These are phyloP conservation scores for Drosophila orena DNA, from an alignment of 1,140 invertebrate species.

Conservation along the genomic window DNA sequence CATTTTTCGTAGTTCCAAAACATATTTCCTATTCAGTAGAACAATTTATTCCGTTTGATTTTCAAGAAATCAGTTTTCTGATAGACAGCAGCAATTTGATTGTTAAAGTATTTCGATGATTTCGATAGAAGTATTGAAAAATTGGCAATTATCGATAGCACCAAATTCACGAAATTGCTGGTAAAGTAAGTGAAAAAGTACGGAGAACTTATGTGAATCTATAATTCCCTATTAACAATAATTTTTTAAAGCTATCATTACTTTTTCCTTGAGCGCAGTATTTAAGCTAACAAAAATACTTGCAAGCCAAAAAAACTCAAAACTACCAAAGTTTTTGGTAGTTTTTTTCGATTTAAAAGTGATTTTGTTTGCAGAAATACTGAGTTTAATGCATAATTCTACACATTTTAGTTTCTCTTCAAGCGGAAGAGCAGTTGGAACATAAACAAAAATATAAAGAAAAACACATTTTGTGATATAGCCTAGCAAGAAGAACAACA, in stretches of 20 bases:
- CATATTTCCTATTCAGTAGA: not conserved
- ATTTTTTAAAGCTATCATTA: conserved; percentile 2
- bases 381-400: too few species aligned
- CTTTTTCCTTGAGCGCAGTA: not conserved
- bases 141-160: not conserved
- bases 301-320: too few species aligned
- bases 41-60: conserved; percentile 7
- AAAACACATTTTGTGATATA: conserved; percentile 57
- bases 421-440: not conserved
- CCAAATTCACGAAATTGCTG: not conserved
- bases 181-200: conserved; percentile 17
- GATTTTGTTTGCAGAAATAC: too few species aligned
- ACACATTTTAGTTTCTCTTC: not conserved
- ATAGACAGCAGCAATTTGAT: not conserved
- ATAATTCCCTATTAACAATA: not conserved
- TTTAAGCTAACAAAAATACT: too few species aligned
- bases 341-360: too few species aligned
- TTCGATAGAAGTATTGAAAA: not conserved
- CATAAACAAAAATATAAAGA: conserved; percentile 1
- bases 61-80: not conserved
- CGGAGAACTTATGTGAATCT: not conserved
- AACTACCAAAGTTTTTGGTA: too few species aligned
- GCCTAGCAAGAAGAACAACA: conserved; percentile 43
- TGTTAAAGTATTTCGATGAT: not conserved
- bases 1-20: not conserved